These are phyloP conservation scores for Drosophila longiperda DNA, from an alignment of 2,888 invertebrate genomes.

Conservation along the genomic window DNA sequence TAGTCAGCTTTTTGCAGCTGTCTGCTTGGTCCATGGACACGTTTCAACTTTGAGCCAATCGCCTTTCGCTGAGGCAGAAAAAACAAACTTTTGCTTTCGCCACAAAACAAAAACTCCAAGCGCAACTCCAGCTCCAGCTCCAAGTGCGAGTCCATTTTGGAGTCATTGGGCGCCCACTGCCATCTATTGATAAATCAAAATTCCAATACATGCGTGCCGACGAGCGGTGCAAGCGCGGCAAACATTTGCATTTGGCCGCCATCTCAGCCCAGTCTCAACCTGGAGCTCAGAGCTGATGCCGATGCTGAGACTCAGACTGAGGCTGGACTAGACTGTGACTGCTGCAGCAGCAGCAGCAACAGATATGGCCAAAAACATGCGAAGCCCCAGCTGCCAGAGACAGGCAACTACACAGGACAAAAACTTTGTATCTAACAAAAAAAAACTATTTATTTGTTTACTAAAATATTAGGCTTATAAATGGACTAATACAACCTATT, in stretches of 20 bases:
- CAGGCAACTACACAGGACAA: constrained; percentile 12
- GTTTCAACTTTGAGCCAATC: constrained; percentile 56
- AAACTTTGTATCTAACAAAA: background rate
- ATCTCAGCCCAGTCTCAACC: constrained; percentile 39
- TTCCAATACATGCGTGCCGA: constrained; percentile 70
- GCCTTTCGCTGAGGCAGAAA: constrained; percentile 62
- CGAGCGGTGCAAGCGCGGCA: constrained; percentile 17
- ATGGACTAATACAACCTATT: background rate
- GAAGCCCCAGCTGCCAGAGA: constrained; percentile 38
- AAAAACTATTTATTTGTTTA: background rate
- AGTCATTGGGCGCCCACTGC: constrained; percentile 58
- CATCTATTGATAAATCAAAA: constrained; percentile 79
- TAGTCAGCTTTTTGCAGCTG: constrained; percentile 55
- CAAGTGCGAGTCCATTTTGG: constrained; percentile 29
- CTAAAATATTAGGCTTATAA: background rate
- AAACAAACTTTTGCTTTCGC: constrained; percentile 75
- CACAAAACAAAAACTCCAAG: constrained; percentile 35
- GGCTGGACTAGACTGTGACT: constrained; percentile 51
- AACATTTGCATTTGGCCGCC: constrained; percentile 78
- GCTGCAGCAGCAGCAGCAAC: constrained; percentile 15
- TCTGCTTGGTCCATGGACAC: constrained; percentile 43
- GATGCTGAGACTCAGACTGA: constrained; percentile 5
- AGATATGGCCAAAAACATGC: constrained; percentile 76
- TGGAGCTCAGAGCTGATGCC: constrained; percentile 16
- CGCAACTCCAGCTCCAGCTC: constrained; percentile 6